Percentiles rank a stretch among this genome's conserved stretches.
Conservation (phyloP, 2,888 invertebrate species). For the Muschampia plurimacula region DNA sequence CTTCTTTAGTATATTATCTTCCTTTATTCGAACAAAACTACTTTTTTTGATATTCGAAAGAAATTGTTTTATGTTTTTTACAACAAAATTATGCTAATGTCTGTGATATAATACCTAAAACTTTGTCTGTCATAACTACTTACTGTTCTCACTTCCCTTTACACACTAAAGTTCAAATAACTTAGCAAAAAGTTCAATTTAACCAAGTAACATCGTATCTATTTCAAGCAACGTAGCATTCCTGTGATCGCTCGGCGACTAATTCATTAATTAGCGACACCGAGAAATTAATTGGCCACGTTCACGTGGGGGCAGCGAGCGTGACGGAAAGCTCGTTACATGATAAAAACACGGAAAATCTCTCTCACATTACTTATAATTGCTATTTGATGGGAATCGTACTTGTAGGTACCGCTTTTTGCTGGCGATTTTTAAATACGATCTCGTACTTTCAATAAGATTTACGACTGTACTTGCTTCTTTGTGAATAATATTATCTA, state of each 20-base stretch:
- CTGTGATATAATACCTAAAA: background rate
- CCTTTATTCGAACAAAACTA: too few relatives aligned
- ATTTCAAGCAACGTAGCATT: constrained; percentile 34
- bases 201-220: constrained; percentile 18
- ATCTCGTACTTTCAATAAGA: constrained; percentile 22
- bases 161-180: background rate
- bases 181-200: background rate
- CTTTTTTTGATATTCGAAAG: too few relatives aligned
- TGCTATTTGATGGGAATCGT: constrained; percentile 57
- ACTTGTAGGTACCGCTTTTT: constrained; percentile 27
- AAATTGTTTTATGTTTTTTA: too few relatives aligned
- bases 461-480: constrained; percentile 2
- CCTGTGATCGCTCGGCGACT: constrained; percentile 43
- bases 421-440: constrained; percentile 16
- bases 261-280: constrained; percentile 62
- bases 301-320: constrained; percentile 62
- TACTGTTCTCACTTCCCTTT: background rate
- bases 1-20: too few relatives aligned
- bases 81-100: background rate
- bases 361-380: constrained; percentile 49
- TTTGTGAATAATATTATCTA: background rate
- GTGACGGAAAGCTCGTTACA: constrained; percentile 46
- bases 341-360: constrained; percentile 56
- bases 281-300: constrained; percentile 39
- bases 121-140: background rate